Evolutionary conservation across 2,113 vertebrate genomes (phyloP).

Genomic region (Struthio camelus): DNA sequence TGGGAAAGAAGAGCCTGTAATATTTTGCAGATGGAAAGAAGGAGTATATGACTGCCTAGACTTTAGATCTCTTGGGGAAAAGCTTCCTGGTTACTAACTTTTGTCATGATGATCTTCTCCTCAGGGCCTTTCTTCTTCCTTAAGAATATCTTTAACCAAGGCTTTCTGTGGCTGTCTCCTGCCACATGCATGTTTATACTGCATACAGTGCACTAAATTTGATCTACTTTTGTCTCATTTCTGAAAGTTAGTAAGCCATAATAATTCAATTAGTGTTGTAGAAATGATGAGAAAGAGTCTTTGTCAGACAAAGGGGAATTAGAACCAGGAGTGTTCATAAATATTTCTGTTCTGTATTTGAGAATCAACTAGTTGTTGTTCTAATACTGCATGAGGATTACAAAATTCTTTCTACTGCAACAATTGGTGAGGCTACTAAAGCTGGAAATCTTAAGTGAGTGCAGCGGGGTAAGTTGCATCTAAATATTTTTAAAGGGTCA

Average conservation of each 20-base stretch:
- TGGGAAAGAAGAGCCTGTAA: not conserved
- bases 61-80: not conserved
- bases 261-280: not conserved
- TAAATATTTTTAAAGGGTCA: slow-evolving; percentile 17
- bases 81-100: not conserved
- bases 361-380: not conserved
- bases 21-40: not conserved
- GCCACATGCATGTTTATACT: not conserved
- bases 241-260: not conserved
- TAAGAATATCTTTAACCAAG: not conserved
- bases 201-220: not conserved
- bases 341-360: not conserved
- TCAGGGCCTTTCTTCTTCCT: not conserved
- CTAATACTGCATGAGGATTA: not conserved
- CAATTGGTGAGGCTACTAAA: not conserved
- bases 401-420: not conserved
- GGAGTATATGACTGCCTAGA: not conserved
- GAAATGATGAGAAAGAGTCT: not conserved
- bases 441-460: not conserved
- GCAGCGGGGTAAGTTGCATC: not conserved
- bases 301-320: not conserved
- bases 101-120: not conserved
- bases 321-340: not conserved
- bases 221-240: not conserved
- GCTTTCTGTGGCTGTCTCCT: not conserved